Percentiles rank a stretch among this genome's conserved stretches.
Evolutionary conservation across 2,797 vertebrate species (phyloP).

Genomic region (Argya squamiceps): DNA sequence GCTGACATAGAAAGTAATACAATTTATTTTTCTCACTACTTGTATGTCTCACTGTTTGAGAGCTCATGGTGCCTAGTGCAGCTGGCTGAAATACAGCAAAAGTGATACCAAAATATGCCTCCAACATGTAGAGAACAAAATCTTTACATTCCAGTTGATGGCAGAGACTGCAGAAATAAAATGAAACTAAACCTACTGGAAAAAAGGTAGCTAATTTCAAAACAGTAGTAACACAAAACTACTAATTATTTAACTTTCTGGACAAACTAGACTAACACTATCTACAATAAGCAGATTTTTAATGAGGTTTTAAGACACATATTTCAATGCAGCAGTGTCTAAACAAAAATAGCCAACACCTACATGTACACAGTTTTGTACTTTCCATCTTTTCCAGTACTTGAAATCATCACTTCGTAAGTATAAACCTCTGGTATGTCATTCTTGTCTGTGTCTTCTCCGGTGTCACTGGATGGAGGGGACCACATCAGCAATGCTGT

Average conservation of each 20-base stretch:
- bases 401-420: slow-evolving; percentile 89
- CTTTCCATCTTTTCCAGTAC: slow-evolving; percentile 89
- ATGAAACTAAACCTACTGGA: not conserved
- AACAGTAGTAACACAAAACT: not conserved
- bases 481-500: slow-evolving; percentile 84
- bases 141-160: not conserved
- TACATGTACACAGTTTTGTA: slow-evolving; percentile 88
- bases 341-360: slow-evolving; percentile 46
- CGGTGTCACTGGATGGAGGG: slow-evolving; percentile 77
- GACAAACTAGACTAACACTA: not conserved
- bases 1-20: not conserved
- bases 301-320: not conserved
- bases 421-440: slow-evolving; percentile 76
- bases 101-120: not conserved
- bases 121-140: not conserved
- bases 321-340: not conserved
- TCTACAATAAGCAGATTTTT: not conserved
- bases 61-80: not conserved
- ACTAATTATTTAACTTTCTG: not conserved
- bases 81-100: not conserved
- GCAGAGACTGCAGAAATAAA: not conserved
- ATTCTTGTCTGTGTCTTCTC: slow-evolving; percentile 74
- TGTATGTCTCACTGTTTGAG: not conserved
- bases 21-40: not conserved
- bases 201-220: not conserved